These are phyloP conservation scores for Lasiurus borealis DNA, from an alignment of 2,113 vertebrate species.

Conservation along the genomic window DNA sequence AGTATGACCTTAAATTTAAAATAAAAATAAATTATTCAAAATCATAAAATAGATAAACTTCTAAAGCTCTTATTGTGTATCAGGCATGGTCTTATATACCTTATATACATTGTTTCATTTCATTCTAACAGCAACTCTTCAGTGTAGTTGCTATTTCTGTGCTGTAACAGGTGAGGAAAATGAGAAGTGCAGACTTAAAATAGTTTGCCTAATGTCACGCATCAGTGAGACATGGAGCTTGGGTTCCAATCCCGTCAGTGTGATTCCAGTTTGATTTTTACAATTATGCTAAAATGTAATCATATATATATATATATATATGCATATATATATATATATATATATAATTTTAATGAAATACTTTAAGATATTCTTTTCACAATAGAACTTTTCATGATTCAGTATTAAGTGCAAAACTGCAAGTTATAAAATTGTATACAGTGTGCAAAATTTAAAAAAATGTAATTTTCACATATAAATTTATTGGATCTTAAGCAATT, in stretches of 20 bases:
- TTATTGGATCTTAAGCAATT: neutral
- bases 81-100: neutral
- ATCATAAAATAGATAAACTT: neutral
- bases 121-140: neutral
- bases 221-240: neutral
- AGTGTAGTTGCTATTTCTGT: neutral
- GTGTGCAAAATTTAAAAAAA: neutral
- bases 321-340: no score
- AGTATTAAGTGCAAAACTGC: no score
- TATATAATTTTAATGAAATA: neutral
- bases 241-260: neutral
- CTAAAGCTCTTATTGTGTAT: neutral
- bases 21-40: neutral
- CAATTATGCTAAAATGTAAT: neutral
- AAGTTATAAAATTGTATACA: neutral
- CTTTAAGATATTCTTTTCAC: neutral
- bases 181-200: neutral
- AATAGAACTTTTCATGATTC: neutral
- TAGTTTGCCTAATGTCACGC: neutral
- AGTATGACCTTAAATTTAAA: neutral
- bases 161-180: neutral
- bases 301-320: neutral
- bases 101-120: neutral
- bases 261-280: neutral
- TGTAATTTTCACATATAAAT: neutral